These are phyloP conservation scores for Patella pellucida DNA, from an alignment of 2,888 invertebrate genomes.

Conservation along the genomic window DNA sequence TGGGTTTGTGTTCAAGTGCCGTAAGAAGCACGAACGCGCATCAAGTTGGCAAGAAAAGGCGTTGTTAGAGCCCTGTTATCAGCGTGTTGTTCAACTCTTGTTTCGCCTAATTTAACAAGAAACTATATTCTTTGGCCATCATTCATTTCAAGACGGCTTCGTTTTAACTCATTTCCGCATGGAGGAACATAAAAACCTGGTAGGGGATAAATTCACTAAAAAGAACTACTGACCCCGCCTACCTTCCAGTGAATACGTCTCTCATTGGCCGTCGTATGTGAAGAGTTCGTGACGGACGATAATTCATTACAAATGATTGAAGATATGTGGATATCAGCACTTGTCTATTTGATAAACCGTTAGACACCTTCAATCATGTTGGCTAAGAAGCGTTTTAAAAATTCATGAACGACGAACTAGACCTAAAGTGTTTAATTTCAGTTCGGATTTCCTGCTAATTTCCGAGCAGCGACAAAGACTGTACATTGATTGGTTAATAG, in stretches of 20 bases:
- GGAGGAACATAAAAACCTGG: conserved; percentile 17
- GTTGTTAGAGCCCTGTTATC: not conserved
- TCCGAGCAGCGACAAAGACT: conserved; percentile 26
- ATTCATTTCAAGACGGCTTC: conserved; percentile 4
- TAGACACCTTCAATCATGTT: conserved; percentile 14
- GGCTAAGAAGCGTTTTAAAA: conserved; percentile 29
- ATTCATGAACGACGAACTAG: conserved; percentile 34
- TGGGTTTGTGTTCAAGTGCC: not conserved
- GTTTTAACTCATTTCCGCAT: conserved; percentile 24
- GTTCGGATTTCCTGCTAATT: conserved; percentile 36
- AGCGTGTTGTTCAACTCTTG: conserved; percentile 7
- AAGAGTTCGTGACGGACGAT: conserved; percentile 16
- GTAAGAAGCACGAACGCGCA: conserved; percentile 10
- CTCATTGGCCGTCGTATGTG: not conserved
- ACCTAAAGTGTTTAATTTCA: conserved; percentile 34
- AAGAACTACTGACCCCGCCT: conserved; percentile 11
- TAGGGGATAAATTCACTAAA: conserved; percentile 7
- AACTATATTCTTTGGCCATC: not conserved
- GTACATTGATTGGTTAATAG: conserved; percentile 24
- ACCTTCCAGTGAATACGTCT: no score
- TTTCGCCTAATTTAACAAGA: conserved; percentile 7
- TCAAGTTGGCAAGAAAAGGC: conserved; percentile 4
- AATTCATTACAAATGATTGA: conserved; percentile 18
- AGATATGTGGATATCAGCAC: conserved; percentile 6
- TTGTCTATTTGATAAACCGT: conserved; percentile 1